These are phyloP conservation scores for Dryobates pubescens DNA, from an alignment of 2,797 vertebrate species.

Conservation along the genomic window DNA sequence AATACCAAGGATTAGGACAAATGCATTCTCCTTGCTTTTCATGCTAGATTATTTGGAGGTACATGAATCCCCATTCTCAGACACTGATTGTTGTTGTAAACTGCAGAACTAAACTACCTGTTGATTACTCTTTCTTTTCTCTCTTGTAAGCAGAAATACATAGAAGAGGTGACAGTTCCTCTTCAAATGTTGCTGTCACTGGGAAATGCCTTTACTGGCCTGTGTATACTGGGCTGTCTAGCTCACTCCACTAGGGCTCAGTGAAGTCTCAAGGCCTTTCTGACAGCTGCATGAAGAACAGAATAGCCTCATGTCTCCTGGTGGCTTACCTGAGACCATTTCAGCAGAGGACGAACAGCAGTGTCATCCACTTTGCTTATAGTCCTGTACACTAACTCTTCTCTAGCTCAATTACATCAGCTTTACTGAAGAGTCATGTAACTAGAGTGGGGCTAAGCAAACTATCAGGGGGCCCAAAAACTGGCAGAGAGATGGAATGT, in stretches of 20 bases:
- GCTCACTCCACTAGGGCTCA: background rate
- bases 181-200: background rate
- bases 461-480: background rate
- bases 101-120: background rate
- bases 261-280: background rate
- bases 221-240: background rate
- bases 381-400: background rate
- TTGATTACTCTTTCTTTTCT: background rate
- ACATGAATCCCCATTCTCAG: background rate
- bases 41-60: background rate
- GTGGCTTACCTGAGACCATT: background rate
- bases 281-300: background rate
- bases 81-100: background rate
- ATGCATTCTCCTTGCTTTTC: background rate
- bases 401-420: background rate
- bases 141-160: background rate
- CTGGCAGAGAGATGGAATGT: background rate
- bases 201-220: background rate
- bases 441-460: background rate
- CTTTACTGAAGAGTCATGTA: background rate
- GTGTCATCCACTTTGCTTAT: background rate
- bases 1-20: background rate
- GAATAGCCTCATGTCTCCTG: background rate
- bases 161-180: background rate
- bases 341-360: background rate